Percentiles rank a stretch among this genome's conserved stretches.
These are phyloP conservation scores for Catocala sponsa DNA, from an alignment of 2,888 invertebrate species.

Conservation along the genomic window DNA sequence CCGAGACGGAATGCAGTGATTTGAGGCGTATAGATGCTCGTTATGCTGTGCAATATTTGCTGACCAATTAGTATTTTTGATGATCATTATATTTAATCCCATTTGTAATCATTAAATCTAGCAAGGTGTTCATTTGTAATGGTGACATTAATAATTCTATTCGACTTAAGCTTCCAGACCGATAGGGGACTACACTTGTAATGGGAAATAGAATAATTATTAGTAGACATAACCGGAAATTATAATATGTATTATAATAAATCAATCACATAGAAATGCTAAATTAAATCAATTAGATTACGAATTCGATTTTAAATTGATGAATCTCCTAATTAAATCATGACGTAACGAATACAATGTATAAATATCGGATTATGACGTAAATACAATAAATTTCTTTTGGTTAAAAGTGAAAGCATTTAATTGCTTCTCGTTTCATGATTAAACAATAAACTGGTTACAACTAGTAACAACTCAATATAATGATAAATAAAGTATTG, in stretches of 20 bases:
- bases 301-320: conserved; percentile 10
- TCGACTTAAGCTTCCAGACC: too few relatives aligned
- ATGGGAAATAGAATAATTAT: background rate
- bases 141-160: too few relatives aligned
- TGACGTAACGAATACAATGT: conserved; percentile 42
- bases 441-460: conserved; percentile 21
- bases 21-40: too few relatives aligned
- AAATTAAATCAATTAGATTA: conserved; percentile 9
- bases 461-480: conserved; percentile 6
- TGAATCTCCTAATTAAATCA: conserved; percentile 22
- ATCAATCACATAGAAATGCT: background rate
- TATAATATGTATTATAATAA: background rate
- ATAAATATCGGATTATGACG: conserved; percentile 36
- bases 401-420: conserved; percentile 51
- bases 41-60: too few relatives aligned
- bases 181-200: background rate
- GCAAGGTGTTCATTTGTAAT: too few relatives aligned
- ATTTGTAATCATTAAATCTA: too few relatives aligned
- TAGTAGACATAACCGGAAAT: background rate
- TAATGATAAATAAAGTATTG: conserved; percentile 19
- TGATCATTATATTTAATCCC: too few relatives aligned
- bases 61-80: too few relatives aligned
- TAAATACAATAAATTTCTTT: conserved; percentile 40
- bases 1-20: too few relatives aligned
- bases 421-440: conserved; percentile 48